Base-by-base conservation (phyloP, 2,113 vertebrate genomes). In the Perca schrenkii region DNA sequence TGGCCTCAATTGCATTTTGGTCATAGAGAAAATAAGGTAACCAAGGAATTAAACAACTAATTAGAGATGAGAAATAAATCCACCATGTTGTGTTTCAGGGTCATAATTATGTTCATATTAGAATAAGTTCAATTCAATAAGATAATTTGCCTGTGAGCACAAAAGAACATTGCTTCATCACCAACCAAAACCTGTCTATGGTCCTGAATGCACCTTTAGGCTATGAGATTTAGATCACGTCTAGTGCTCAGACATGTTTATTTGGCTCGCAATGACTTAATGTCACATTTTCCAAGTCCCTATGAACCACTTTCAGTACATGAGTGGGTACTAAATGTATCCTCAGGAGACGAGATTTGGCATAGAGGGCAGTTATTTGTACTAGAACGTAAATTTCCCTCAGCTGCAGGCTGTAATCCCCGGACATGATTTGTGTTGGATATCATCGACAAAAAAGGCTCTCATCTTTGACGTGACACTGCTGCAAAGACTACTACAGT, bases 101-200 rank as follows among this genome's bases (percentile, higher is more conserved):
- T 85, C 67, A 54, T 78, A 80, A 88, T 85, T 69, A 80, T 82
- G 43, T 69, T 65, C 77, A 72, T 64, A 53, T 76, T 79, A 43
- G 43, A 83, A 82, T 80, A 87, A 84, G 60, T 71, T 65, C 69
- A 89, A 82, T 84, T 78, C 83, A 88, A 86, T 82, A 47, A 68
- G 73, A 77, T 74, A 3, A 77, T 76, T 84, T 81, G 31, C 28
- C 72, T 43, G 3, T 16, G 1, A 62, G 71, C 52, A 83, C 43
- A 80, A 83, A 70, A 57, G 15, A 74, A 52, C 15, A 72, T 74
- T 76, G 22, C 64, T 46, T 82, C 21, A 78, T 84, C 22, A 78
- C 53, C 67, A 77, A 69, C 56, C n/a, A 50, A 84, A 47, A 34
- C 15, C 6, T 8, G 12, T n/a, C 22, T 47, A 4, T 47, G 14